Evolutionary conservation across 2,888 invertebrate genomes (phyloP).

Genomic region (Pristionchus arcanus): DNA sequence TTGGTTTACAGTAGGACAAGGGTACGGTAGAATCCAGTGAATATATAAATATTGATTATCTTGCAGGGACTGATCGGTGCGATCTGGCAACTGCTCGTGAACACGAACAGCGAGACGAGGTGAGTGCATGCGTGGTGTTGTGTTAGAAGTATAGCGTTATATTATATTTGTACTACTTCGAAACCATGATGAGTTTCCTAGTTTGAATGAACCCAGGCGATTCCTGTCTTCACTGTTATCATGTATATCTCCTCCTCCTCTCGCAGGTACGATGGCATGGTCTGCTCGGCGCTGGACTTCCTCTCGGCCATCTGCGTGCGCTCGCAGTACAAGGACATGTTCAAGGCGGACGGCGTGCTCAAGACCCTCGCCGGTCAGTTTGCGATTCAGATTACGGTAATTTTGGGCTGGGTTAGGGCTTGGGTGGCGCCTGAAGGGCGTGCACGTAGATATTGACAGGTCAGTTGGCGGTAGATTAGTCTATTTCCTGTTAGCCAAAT

Average conservation of each 20-base stretch:
- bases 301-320: constrained; percentile 95
- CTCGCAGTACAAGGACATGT: constrained; percentile 86
- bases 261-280: constrained; percentile 82
- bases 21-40: neutral
- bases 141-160: too few relatives aligned
- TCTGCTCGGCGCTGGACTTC: constrained; percentile 96
- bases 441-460: too few relatives aligned
- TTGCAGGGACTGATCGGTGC: constrained; percentile 89
- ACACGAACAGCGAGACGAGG: constrained; percentile 67
- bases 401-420: neutral
- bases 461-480: too few relatives aligned
- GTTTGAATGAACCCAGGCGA: too few relatives aligned
- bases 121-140: constrained; percentile 53
- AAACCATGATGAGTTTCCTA: too few relatives aligned
- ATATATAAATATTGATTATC: neutral
- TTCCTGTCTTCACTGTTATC: neutral
- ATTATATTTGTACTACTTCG: too few relatives aligned
- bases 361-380: constrained; percentile 56
- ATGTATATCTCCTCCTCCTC: neutral
- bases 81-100: constrained; percentile 91
- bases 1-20: neutral
- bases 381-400: neutral
- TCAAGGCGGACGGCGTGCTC: constrained; percentile 71
- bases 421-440: too few relatives aligned
- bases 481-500: too few relatives aligned